Base-by-base conservation (phyloP, 2,797 vertebrate genomes). In the Chaetodon trifasciatus region DNA sequence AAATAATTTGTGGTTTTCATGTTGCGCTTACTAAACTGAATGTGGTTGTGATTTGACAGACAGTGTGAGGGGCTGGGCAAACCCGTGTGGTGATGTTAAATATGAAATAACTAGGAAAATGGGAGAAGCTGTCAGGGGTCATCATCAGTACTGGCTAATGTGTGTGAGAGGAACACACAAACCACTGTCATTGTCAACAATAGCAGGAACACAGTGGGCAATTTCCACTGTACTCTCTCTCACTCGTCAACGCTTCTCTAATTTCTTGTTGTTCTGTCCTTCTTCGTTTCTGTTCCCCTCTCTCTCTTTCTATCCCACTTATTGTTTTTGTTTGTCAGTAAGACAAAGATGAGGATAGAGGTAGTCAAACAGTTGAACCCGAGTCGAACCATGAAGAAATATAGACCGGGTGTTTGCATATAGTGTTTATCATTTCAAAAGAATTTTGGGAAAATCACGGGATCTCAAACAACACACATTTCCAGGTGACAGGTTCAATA, bases 201-300 rank as follows among this genome's bases (percentile, higher is more conserved):
- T 70, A 72, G 74, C 83, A 80, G 85, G 78, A 86, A 85, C 66
- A 83, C 80, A 79, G 65, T 73, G 65, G 69, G 62, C 50, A 32
- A 70, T 79, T 79, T 83, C 32, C 65, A 40, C 32, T 19, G n/a
- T 4, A 11, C 58, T 42, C 15, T 75, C 37, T 57, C 11, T 42
- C 58, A 9, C 28, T 76, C 24, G 53, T 62, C 24, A 66, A 11
- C 46, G 8, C 69, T 16, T 58, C 42, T 78, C 49, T 55, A 57
- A 73, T 67, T 69, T 61, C n/a, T 46, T 64, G 42, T 55, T 60
- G 42, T 55, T 60, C 1, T 32, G 46, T 40, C 42, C 28, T 17
- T 52, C 16, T 47, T 35, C 35, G 50, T 23, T 3, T 73, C 24
- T 50, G 35, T 58, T 17, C 16, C 32, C 50, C 19, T 73, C 37